Evolutionary conservation across 2,797 vertebrate genomes (phyloP).

Genomic region (Ctenopoma multispine): DNA sequence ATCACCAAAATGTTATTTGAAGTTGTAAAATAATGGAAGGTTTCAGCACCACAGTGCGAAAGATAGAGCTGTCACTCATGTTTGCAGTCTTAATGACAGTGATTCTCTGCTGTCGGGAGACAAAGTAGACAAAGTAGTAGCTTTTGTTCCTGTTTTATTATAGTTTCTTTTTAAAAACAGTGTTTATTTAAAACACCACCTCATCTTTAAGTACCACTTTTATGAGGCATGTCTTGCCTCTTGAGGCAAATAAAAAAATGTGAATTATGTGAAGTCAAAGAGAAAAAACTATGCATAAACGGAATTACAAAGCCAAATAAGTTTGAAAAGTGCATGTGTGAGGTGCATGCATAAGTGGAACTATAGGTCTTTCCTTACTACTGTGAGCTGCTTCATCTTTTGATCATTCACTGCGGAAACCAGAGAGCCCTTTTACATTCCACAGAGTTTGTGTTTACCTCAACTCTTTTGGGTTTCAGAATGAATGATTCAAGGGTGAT

Average conservation of each 20-base stretch:
- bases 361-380: slow-evolving; percentile 14
- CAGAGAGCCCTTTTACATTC: slow-evolving; percentile 51
- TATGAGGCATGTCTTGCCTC: background rate
- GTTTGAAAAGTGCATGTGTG: slow-evolving; percentile 19
- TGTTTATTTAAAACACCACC: background rate
- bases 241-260: too few relatives aligned
- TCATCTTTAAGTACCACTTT: background rate
- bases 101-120: slow-evolving; percentile 1
- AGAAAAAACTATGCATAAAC: slow-evolving; percentile 26
- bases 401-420: slow-evolving; percentile 47
- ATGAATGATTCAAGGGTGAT: slow-evolving; percentile 78
- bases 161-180: background rate
- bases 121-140: background rate
- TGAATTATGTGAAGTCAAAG: slow-evolving; percentile 20
- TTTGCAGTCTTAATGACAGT: slow-evolving; percentile 1
- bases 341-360: slow-evolving; percentile 17
- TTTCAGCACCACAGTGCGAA: slow-evolving; percentile 6
- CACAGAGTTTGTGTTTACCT: slow-evolving; percentile 70
- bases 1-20: background rate
- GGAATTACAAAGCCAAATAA: slow-evolving; percentile 38
- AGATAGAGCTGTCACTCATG: slow-evolving; percentile 12
- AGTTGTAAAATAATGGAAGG: background rate
- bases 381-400: slow-evolving; percentile 42
- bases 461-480: slow-evolving; percentile 60
- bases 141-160: background rate